Conservation (phyloP, 2,113 vertebrate genomes). For the Carassius gibelio region DNA sequence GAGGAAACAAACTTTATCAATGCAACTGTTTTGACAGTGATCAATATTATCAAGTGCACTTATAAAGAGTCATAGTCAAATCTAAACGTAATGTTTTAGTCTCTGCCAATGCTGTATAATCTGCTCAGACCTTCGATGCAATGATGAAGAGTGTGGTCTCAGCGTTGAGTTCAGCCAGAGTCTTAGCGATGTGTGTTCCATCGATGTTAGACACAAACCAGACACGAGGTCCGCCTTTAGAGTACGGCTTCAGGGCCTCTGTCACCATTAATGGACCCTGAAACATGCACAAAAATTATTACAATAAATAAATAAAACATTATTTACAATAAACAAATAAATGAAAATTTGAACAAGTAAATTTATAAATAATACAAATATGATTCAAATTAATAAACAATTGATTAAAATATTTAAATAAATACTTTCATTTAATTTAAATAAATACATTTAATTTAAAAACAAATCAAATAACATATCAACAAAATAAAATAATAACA, state of each 20-base stretch:
- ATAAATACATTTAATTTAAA: no score
- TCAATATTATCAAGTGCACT: not conserved
- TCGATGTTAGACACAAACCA: constrained; percentile 99
- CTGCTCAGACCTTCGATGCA: constrained; percentile 85
- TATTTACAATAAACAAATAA: no score
- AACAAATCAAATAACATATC: no score
- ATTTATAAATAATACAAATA: no score
- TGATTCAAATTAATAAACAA: no score
- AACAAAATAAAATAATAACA: no score
- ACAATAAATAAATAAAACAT: not conserved
- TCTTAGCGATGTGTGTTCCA: constrained; percentile 95
- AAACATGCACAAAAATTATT: not conserved
- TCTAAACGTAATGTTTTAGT: no score
- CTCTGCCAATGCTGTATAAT: constrained; percentile 49
- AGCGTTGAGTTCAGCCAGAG: constrained; percentile 85
- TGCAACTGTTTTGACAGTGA: not conserved
- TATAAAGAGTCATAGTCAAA: not conserved
- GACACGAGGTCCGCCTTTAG: constrained; percentile 86
- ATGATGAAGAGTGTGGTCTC: constrained; percentile 93
- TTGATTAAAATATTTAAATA: no score
- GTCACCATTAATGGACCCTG: constrained; percentile 98
- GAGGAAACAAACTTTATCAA: constrained; percentile 47
- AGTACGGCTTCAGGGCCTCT: constrained; percentile 92
- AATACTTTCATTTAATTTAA: no score
- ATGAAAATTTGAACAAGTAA: no score